phyloP scores from a whole-genome alignment of 2,113 vertebrate species.

The Coregonus clupeaformis region DNA sequence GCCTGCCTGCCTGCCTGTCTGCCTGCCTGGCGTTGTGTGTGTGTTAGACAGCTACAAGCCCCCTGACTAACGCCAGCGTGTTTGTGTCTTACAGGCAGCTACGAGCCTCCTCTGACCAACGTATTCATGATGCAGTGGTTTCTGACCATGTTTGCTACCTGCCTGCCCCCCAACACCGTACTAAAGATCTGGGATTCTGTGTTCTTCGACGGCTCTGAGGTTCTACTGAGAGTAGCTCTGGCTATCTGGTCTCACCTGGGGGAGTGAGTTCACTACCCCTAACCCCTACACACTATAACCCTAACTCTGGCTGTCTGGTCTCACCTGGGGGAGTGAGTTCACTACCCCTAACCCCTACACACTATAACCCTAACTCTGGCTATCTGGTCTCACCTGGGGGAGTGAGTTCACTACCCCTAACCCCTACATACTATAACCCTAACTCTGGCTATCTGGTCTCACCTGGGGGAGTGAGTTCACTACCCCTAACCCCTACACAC shows the following conservation, averaged over 20 bases:
- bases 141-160: slow-evolving; percentile 97
- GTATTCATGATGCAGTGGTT: slow-evolving; percentile 99
- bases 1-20: neutral
- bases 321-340: neutral
- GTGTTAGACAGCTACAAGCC: neutral
- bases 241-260: slow-evolving; percentile 95
- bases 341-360: neutral
- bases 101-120: slow-evolving; percentile 95
- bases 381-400: too few species aligned
- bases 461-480: neutral
- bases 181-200: slow-evolving; percentile 98
- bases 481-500: neutral
- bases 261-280: slow-evolving; percentile 81
- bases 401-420: neutral
- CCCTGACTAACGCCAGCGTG: neutral
- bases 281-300: neutral
- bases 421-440: neutral
- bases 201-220: slow-evolving; percentile 97
- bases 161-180: slow-evolving; percentile 92
- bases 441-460: too few species aligned
- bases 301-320: too few species aligned
- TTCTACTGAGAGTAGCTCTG: slow-evolving; percentile 89
- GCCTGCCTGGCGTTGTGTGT: too few species aligned
- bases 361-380: neutral
- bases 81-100: slow-evolving; percentile 79